These are phyloP conservation scores for Sesamia inferens DNA, from an alignment of 2,888 invertebrate species.

Conservation along the genomic window DNA sequence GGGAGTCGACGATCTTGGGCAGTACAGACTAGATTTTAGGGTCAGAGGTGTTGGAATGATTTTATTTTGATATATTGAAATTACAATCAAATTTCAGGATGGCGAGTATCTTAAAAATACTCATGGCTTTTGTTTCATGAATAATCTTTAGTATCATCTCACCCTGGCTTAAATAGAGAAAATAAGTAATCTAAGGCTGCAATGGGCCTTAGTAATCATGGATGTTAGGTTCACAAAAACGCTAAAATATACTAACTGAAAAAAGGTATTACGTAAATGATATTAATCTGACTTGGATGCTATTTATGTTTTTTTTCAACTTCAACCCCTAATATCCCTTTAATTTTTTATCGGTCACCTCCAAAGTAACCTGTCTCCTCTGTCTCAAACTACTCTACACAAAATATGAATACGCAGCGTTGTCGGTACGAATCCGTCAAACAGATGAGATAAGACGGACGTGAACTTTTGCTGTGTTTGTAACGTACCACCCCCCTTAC, in stretches of 20 bases:
- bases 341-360: background rate
- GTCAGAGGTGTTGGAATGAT: slow-evolving; percentile 48
- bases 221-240: background rate
- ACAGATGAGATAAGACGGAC: slow-evolving; percentile 87
- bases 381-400: slow-evolving; percentile 73
- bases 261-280: background rate
- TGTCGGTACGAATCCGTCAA: slow-evolving; percentile 88
- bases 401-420: slow-evolving; percentile 87
- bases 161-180: background rate
- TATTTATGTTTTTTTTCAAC: background rate
- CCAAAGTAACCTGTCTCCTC: slow-evolving; percentile 57
- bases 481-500: slow-evolving; percentile 65
- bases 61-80: background rate
- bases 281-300: background rate
- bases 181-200: background rate
- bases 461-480: slow-evolving; percentile 86
- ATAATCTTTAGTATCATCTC: background rate
- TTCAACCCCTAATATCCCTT: background rate
- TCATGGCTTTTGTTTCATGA: background rate
- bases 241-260: background rate
- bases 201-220: background rate
- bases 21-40: slow-evolving; percentile 67
- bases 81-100: background rate
- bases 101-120: background rate
- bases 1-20: slow-evolving; percentile 77